These are phyloP conservation scores for Chironomus striatipennis DNA, from an alignment of 1,140 invertebrate genomes.

Conservation along the genomic window DNA sequence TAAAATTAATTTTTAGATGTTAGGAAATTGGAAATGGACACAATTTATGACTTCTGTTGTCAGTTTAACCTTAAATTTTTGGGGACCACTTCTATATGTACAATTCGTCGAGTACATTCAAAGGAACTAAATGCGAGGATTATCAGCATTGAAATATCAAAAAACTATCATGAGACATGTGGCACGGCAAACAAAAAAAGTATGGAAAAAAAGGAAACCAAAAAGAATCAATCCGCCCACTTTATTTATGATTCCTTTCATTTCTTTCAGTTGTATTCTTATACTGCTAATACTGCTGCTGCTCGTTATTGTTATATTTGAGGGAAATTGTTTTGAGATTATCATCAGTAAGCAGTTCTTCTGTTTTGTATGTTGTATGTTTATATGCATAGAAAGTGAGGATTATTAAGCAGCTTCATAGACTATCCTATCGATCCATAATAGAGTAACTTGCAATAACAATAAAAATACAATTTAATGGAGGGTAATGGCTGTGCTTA, in stretches of 20 bases:
- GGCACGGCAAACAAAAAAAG: background rate
- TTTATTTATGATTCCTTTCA: background rate
- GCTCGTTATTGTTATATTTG: background rate
- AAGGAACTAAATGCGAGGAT: background rate
- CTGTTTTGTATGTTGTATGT: no score
- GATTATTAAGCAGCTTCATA: background rate
- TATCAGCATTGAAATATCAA: conserved; percentile 9
- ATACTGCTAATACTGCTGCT: no score
- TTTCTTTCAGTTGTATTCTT: background rate
- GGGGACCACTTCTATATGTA: background rate
- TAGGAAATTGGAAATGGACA: background rate
- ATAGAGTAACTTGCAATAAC: background rate
- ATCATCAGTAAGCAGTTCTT: background rate
- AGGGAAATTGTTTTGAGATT: conserved; percentile 8
- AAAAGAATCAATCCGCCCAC: conserved; percentile 5
- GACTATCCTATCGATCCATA: no score
- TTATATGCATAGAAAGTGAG: background rate
- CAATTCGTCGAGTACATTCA: background rate
- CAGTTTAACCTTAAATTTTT: background rate
- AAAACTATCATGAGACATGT: background rate
- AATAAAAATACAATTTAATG: background rate
- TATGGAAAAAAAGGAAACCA: background rate
- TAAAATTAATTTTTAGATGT: background rate
- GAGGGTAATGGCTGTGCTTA: no score
- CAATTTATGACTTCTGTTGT: background rate